phyloP scores from a whole-genome alignment of 2,888 invertebrate genomes.

The Cantharis rufa region DNA sequence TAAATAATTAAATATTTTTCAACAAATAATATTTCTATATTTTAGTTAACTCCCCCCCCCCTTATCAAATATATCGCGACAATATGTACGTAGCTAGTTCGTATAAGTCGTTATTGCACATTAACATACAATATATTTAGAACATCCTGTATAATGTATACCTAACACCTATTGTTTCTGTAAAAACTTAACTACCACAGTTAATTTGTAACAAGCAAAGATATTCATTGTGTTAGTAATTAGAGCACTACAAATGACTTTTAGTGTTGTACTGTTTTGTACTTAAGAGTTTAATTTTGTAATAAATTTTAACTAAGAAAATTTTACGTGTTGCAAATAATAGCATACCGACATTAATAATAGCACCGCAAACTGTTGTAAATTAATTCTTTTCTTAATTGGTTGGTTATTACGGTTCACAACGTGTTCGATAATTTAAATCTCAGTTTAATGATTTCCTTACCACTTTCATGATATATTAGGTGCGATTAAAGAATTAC shows the following conservation, averaged over 20 bases:
- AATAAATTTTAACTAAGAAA: not conserved
- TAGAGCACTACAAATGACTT: not conserved
- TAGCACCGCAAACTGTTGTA: not conserved
- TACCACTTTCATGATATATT: not conserved
- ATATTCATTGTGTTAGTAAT: not conserved
- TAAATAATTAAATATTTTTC: too few species aligned
- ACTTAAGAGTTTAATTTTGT: not conserved
- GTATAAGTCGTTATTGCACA: too few species aligned
- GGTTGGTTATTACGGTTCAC: not conserved
- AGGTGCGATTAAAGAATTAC: not conserved
- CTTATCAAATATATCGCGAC: too few species aligned
- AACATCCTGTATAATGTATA: too few species aligned
- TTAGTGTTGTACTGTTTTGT: not conserved
- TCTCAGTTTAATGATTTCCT: not conserved
- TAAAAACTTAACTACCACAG: not conserved
- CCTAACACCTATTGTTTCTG: not conserved
- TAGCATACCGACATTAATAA: not conserved
- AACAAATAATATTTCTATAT: too few species aligned
- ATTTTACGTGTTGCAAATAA: not conserved
- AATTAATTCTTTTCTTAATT: not conserved
- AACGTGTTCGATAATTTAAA: not conserved
- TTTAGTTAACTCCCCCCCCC: too few species aligned
- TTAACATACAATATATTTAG: too few species aligned
- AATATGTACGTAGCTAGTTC: too few species aligned
- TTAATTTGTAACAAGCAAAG: not conserved